Percentiles rank a stretch among this genome's conserved stretches.
Conservation (phyloP, 64 coral and sea anemone species). For the Montipora efflorescens region DNA sequence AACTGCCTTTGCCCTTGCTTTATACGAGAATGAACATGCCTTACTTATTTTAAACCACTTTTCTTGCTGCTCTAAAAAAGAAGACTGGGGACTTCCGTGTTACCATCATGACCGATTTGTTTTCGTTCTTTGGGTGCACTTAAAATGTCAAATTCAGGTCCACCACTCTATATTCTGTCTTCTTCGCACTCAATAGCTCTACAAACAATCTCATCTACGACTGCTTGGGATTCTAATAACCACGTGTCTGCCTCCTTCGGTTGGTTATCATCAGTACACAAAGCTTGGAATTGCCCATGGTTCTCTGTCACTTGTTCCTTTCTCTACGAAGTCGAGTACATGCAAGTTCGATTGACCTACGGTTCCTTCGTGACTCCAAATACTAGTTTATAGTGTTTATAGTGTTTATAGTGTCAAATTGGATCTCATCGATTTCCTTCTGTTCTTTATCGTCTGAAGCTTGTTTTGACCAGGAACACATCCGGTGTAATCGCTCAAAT, state of each 20-base stretch:
- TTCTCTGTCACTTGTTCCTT: slow-evolving; percentile 24
- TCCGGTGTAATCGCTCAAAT: slow-evolving; percentile 18
- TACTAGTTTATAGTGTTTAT: slow-evolving; percentile 9
- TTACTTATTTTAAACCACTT: neutral
- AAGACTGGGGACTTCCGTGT: neutral
- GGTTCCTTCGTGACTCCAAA: neutral
- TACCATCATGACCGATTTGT: neutral
- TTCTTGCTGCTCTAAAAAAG: neutral
- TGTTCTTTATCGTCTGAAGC: slow-evolving; percentile 18
- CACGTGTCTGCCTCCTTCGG: slow-evolving; percentile 16
- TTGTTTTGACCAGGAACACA: neutral
- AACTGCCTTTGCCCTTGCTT: neutral
- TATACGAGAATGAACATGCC: neutral
- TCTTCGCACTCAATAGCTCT: neutral
- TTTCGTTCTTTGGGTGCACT: neutral
- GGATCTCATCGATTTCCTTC: slow-evolving; percentile 9
- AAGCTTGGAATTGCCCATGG: slow-evolving; percentile 14
- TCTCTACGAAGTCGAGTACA: neutral
- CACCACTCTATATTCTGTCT: neutral
- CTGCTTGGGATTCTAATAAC: slow-evolving; percentile 32
- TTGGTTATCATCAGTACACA: neutral
- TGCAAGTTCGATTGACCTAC: neutral
- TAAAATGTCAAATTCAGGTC: neutral
- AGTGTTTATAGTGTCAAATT: no score
- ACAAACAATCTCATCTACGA: neutral